phyloP scores from a whole-genome alignment of 1,140 invertebrate genomes.

The Hesperophylax magnus region DNA sequence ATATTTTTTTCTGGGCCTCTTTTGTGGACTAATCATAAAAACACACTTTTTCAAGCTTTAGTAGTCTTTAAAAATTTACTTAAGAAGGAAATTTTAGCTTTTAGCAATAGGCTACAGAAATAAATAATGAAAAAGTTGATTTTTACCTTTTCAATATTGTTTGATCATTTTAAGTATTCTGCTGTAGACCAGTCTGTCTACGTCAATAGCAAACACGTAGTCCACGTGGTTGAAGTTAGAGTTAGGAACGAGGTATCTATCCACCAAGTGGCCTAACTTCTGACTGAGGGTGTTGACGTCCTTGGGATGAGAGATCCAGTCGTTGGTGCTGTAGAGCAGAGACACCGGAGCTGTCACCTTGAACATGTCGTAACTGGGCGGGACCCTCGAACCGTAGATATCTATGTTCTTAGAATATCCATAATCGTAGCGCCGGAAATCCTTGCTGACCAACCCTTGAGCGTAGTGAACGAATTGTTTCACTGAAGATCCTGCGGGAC shows the following conservation, averaged over 20 bases:
- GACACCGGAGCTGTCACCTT: slow-evolving; percentile 75
- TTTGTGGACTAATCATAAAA: too few relatives aligned
- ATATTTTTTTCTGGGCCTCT: too few relatives aligned
- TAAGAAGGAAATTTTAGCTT: too few relatives aligned
- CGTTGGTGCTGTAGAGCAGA: slow-evolving; percentile 76
- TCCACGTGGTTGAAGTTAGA: slow-evolving; percentile 73
- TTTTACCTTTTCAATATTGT: slow-evolving; percentile 3
- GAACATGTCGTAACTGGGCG: slow-evolving; percentile 75
- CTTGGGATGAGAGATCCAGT: slow-evolving; percentile 72
- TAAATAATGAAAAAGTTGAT: too few relatives aligned
- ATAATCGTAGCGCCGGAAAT: slow-evolving; percentile 69
- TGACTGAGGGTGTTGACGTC: slow-evolving; percentile 66
- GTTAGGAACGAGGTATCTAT: slow-evolving; percentile 64
- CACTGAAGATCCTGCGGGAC: slow-evolving; percentile 83
- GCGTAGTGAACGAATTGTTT: slow-evolving; percentile 83
- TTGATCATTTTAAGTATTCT: slow-evolving; percentile 63
- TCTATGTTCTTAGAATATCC: slow-evolving; percentile 64
- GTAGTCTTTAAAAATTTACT: too few relatives aligned
- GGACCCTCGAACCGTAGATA: slow-evolving; percentile 66
- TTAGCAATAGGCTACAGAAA: too few relatives aligned
- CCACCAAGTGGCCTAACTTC: slow-evolving; percentile 65
- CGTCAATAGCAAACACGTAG: slow-evolving; percentile 71
- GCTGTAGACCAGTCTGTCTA: slow-evolving; percentile 64
- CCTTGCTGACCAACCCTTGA: slow-evolving; percentile 70
- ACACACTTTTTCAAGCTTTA: too few relatives aligned